Percentiles rank a stretch among this genome's conserved stretches.
Evolutionary conservation across 2,888 invertebrate genomes (phyloP).

Genomic region (Callimorpha dominula): DNA sequence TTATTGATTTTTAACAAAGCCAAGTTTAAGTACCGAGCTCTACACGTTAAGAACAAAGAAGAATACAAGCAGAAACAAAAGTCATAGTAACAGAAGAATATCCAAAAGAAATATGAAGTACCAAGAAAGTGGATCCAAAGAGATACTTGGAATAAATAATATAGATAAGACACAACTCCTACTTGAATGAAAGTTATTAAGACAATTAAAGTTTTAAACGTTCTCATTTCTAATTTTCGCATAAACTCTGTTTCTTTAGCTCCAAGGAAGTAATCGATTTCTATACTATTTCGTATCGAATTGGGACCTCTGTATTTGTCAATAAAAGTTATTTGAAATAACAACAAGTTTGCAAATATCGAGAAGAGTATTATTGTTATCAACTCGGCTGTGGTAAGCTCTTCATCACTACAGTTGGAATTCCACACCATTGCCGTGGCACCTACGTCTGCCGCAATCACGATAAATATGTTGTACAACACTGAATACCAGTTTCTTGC

Average conservation of each 20-base stretch:
- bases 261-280: conserved; percentile 68
- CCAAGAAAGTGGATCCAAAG: conserved; percentile 54
- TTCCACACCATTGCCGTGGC: conserved; percentile 55
- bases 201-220: conserved; percentile 37
- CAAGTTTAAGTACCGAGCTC: conserved; percentile 70
- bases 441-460: conserved; percentile 44
- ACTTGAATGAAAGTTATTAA: conserved; percentile 45
- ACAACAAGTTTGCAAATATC: conserved; percentile 53
- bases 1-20: conserved; percentile 66
- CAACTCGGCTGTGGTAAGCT: conserved; percentile 59
- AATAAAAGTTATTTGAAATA: conserved; percentile 59
- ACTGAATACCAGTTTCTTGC: conserved; percentile 48
- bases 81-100: conserved; percentile 62
- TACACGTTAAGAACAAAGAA: conserved; percentile 54
- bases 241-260: conserved; percentile 68
- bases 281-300: conserved; percentile 58
- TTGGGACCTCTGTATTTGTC: conserved; percentile 56
- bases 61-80: conserved; percentile 54
- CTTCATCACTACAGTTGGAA: conserved; percentile 43
- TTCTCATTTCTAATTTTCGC: conserved; percentile 56
- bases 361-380: conserved; percentile 56
- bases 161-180: conserved; percentile 48
- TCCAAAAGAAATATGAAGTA: conserved; percentile 54
- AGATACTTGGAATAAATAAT: conserved; percentile 51
- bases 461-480: conserved; percentile 51